Evolutionary conservation across 2,113 vertebrate genomes (phyloP).

Genomic region (Salvator merianae): DNA sequence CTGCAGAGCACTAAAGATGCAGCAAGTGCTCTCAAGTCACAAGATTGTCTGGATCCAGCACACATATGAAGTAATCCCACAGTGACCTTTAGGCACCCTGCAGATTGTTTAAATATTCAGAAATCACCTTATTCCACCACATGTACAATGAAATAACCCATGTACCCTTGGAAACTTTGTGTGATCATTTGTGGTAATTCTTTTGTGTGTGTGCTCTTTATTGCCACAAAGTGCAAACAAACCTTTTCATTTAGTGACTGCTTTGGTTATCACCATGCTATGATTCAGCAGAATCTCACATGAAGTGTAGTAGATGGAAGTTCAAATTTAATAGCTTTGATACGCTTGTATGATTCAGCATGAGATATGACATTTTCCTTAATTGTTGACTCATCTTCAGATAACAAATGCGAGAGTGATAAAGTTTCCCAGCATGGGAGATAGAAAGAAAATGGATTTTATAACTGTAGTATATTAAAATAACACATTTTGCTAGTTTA

Average conservation of each 20-base stretch:
- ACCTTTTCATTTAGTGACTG: background rate
- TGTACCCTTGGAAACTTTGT: background rate
- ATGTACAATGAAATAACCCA: background rate
- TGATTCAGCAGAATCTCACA: constrained; percentile 4
- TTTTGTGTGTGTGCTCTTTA: background rate
- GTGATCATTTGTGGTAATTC: background rate
- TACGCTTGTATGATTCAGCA: background rate
- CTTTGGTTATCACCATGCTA: background rate
- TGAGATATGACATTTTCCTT: constrained; percentile 26
- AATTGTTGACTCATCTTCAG: background rate
- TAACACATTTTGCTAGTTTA: background rate
- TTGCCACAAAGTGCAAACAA: background rate
- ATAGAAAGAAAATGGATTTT: background rate
- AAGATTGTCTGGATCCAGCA: background rate
- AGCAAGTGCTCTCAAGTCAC: too few species aligned
- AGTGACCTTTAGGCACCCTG: too few species aligned
- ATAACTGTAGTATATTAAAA: background rate
- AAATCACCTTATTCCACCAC: background rate
- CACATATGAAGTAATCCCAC: background rate
- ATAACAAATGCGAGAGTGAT: background rate
- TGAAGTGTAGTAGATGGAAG: fast-evolving
- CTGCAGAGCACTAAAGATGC: too few species aligned
- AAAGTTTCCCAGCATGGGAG: background rate
- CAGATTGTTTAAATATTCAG: background rate
- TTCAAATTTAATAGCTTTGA: background rate